These are phyloP conservation scores for Eledona agricola DNA, from an alignment of 2,888 invertebrate species.

Conservation along the genomic window DNA sequence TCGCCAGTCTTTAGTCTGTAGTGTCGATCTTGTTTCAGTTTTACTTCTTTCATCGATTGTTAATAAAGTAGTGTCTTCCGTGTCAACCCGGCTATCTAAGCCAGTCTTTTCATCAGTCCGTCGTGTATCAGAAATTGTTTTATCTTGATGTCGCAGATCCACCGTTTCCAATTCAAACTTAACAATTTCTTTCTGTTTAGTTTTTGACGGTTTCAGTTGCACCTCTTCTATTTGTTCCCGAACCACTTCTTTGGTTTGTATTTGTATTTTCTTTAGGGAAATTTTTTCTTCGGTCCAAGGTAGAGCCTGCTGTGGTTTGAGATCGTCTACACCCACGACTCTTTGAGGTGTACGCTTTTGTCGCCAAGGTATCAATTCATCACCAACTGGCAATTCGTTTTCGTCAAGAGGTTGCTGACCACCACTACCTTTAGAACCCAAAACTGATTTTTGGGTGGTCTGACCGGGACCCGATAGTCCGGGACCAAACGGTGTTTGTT, in stretches of 20 bases:
- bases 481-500: conserved; percentile 48
- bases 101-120: conserved; percentile 34
- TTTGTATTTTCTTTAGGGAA: conserved; percentile 64
- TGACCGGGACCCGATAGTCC: conserved; percentile 57
- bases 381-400: conserved; percentile 64
- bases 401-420: conserved; percentile 58
- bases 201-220: conserved; percentile 68
- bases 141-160: conserved; percentile 63
- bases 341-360: conserved; percentile 38
- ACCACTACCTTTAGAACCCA: conserved; percentile 49
- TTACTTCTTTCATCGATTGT: conserved; percentile 35
- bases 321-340: conserved; percentile 38
- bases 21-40: conserved; percentile 33
- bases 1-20: conserved; percentile 39
- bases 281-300: conserved; percentile 75
- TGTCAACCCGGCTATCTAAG: conserved; percentile 25
- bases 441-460: conserved; percentile 49
- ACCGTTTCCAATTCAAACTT: conserved; percentile 61
- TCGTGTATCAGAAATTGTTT: too few relatives aligned
- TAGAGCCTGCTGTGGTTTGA: conserved; percentile 55
- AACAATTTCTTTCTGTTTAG: conserved; percentile 55
- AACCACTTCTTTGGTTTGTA: conserved; percentile 58
- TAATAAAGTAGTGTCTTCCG: conserved; percentile 38
- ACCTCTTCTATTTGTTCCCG: conserved; percentile 63
- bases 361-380: conserved; percentile 68